Conservation (phyloP, 2,888 invertebrate species). For the Frankliniella intonsa region DNA sequence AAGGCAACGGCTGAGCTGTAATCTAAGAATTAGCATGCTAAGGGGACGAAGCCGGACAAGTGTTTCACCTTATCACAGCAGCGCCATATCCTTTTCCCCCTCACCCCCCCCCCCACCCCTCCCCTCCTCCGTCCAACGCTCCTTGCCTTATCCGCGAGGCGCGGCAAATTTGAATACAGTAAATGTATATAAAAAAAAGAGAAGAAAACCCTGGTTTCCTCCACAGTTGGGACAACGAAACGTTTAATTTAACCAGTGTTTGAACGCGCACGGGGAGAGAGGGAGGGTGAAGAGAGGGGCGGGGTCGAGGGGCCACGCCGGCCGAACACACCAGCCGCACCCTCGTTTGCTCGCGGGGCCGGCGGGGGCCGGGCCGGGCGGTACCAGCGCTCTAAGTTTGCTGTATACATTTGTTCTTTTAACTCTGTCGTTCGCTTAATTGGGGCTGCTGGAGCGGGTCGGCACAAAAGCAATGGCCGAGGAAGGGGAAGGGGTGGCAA, state of each 20-base stretch:
- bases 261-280: neutral
- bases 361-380: neutral
- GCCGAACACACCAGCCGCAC: neutral
- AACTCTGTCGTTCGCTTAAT: conserved; percentile 1
- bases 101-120: no score
- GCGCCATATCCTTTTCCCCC: neutral
- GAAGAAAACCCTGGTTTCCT: neutral
- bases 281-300: neutral
- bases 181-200: neutral
- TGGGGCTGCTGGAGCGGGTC: neutral
- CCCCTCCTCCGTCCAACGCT: no score
- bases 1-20: neutral
- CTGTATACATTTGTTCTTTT: neutral
- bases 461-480: no score
- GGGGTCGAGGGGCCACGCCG: neutral
- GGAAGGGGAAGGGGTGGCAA: neutral
- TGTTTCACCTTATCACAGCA: neutral
- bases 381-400: neutral
- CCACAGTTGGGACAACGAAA: conserved; percentile 10
- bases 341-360: neutral
- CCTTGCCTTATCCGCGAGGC: no score
- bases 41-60: conserved; percentile 13
- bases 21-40: conserved; percentile 22
- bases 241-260: conserved; percentile 8
- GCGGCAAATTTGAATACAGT: neutral